These are phyloP conservation scores for Pluvialis apricaria DNA, from an alignment of 2,113 vertebrate genomes.

Conservation along the genomic window DNA sequence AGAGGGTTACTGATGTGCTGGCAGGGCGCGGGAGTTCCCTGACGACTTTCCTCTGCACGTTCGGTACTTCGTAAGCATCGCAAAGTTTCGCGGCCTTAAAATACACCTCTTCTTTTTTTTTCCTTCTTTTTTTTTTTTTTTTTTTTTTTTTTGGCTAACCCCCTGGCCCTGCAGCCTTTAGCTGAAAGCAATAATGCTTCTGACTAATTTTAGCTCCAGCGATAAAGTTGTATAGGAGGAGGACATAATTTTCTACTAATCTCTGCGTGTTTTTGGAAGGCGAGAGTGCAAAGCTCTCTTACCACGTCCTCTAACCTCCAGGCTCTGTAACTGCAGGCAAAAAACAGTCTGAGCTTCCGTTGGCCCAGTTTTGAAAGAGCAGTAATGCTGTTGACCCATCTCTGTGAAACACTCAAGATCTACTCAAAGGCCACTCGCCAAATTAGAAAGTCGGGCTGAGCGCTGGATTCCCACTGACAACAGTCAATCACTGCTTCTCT, in stretches of 20 bases:
- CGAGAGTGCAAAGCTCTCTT: not conserved
- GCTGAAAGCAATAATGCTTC: not conserved
- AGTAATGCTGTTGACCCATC: not conserved
- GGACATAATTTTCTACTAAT: not conserved
- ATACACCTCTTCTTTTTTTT: not conserved
- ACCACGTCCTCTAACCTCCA: not conserved
- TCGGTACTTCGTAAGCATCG: not conserved
- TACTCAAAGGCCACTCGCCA: not conserved
- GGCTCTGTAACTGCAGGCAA: not conserved
- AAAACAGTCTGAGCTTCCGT: not conserved
- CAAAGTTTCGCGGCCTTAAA: not conserved
- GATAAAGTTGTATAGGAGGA: not conserved
- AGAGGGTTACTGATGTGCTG: not conserved
- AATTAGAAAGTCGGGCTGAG: not conserved
- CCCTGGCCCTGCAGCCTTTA: not conserved
- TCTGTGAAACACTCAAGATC: not conserved
- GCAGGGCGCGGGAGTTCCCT: not conserved
- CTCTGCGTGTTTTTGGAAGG: not conserved
- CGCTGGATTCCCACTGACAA: not conserved
- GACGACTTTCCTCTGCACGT: not conserved
- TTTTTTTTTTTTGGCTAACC: not conserved
- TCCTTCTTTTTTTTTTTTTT: not conserved
- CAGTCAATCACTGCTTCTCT: not conserved
- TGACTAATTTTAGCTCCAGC: not conserved
- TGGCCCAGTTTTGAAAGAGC: conserved; percentile 5